Percentiles rank a stretch among this genome's conserved stretches.
phyloP scores from a whole-genome alignment of 2,888 invertebrate species.

The Andrena bucephala region DNA sequence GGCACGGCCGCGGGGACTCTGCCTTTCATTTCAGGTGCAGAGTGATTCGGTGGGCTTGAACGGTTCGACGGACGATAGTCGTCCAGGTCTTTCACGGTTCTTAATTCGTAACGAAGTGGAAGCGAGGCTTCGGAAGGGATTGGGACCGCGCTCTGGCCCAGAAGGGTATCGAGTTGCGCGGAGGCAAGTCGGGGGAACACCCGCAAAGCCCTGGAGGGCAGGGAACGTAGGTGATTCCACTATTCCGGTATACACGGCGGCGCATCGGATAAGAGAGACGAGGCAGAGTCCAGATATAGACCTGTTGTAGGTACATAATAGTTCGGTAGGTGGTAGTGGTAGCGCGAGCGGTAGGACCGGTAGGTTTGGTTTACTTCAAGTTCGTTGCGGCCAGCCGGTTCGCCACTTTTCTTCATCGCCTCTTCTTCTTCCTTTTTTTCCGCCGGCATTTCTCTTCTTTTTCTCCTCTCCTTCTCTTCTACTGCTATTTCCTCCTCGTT shows the following conservation, averaged over 20 bases:
- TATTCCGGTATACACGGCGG: slow-evolving; percentile 54
- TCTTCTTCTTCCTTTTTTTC: slow-evolving; percentile 43
- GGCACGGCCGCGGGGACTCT: no score
- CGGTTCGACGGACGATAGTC: background rate
- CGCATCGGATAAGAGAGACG: slow-evolving; percentile 50
- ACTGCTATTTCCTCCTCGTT: slow-evolving; percentile 53
- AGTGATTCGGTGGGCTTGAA: background rate
- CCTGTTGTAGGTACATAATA: slow-evolving; percentile 66
- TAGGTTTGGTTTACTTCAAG: slow-evolving; percentile 76
- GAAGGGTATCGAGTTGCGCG: slow-evolving; percentile 21
- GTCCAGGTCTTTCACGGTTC: slow-evolving; percentile 1
- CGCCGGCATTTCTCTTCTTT: slow-evolving; percentile 34
- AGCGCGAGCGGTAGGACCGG: slow-evolving; percentile 75
- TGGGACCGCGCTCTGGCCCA: slow-evolving; percentile 7
- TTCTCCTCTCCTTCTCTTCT: slow-evolving; percentile 17
- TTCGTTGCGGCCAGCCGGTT: slow-evolving; percentile 73
- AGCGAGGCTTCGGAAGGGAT: slow-evolving; percentile 1
- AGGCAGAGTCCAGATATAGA: slow-evolving; percentile 66
- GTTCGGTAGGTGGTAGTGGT: slow-evolving; percentile 68
- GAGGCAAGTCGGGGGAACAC: slow-evolving; percentile 32
- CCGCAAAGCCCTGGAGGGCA: slow-evolving; percentile 41
- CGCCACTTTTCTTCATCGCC: slow-evolving; percentile 69
- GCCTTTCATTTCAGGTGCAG: no score
- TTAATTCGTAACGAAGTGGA: background rate
- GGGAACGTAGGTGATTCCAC: slow-evolving; percentile 57